Evolutionary conservation across 1,140 invertebrate species (phyloP).

Genomic region (Sitobion miscanthi): DNA sequence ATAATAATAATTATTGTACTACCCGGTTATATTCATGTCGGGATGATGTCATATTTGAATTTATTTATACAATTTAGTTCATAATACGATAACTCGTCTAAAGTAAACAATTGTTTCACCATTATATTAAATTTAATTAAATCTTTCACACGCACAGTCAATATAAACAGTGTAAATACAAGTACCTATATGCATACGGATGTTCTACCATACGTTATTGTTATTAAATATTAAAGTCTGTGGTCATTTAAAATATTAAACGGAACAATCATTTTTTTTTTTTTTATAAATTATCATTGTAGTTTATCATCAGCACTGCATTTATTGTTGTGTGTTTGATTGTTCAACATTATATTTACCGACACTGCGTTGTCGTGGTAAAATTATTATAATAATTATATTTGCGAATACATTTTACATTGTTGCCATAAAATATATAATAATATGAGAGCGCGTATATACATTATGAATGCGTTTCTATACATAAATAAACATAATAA

Average conservation of each 20-base stretch:
- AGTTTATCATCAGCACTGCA: not conserved
- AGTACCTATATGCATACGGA: not conserved
- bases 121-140: slow-evolving; percentile 40
- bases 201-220: not conserved
- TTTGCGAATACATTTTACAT: not conserved
- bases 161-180: slow-evolving; percentile 4
- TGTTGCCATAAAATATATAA: not conserved
- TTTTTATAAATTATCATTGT: not conserved
- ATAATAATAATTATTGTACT: not conserved
- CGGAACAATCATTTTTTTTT: not conserved
- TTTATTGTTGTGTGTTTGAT: not conserved
- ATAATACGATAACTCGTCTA: not conserved
- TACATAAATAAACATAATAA: not conserved
- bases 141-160: not conserved
- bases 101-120: slow-evolving; percentile 34
- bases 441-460: not conserved
- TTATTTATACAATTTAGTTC: slow-evolving; percentile 29
- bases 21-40: not conserved
- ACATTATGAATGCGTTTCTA: not conserved
- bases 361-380: not conserved
- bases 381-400: not conserved
- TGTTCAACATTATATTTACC: not conserved
- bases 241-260: not conserved
- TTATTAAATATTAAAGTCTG: not conserved
- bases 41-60: slow-evolving; percentile 22